These are phyloP conservation scores for Alligator mississippiensis DNA, from an alignment of 2,113 vertebrate genomes.

Conservation along the genomic window DNA sequence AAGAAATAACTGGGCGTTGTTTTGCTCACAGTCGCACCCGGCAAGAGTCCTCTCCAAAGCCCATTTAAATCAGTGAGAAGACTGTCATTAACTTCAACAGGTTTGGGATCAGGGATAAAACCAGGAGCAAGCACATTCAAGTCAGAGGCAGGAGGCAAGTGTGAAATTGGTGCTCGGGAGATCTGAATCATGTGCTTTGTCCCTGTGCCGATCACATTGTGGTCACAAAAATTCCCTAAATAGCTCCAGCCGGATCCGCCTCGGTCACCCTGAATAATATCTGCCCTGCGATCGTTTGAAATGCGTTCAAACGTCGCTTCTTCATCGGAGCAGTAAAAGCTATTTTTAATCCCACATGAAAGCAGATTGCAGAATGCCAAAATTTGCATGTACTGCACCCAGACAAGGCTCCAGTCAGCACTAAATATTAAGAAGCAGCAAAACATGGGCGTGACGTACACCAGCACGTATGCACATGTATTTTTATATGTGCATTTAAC, in stretches of 20 bases:
- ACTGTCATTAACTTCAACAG: accelerated
- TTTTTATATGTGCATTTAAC: too few species aligned
- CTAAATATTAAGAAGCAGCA: accelerated
- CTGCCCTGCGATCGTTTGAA: not conserved
- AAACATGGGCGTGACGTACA: accelerated
- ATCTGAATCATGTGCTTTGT: not conserved
- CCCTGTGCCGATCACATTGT: accelerated
- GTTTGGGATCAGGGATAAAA: not conserved
- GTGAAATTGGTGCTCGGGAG: not conserved
- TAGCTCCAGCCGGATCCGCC: not conserved
- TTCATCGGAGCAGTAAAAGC: conserved; percentile 4
- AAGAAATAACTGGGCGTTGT: not conserved
- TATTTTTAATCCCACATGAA: conserved; percentile 59
- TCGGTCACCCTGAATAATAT: accelerated
- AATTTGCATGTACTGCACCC: not conserved
- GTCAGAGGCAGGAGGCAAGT: accelerated
- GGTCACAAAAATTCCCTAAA: not conserved
- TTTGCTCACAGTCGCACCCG: not conserved
- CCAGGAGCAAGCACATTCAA: not conserved
- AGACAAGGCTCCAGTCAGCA: accelerated
- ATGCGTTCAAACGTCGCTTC: conserved; percentile 47
- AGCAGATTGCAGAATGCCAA: conserved; percentile 31
- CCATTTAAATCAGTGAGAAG: conserved; percentile 10
- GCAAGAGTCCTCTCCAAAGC: not conserved
- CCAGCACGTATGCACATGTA: too few species aligned